Base-by-base conservation (phyloP, 2,113 vertebrate genomes). In the Chloropsis cyanopogon region DNA sequence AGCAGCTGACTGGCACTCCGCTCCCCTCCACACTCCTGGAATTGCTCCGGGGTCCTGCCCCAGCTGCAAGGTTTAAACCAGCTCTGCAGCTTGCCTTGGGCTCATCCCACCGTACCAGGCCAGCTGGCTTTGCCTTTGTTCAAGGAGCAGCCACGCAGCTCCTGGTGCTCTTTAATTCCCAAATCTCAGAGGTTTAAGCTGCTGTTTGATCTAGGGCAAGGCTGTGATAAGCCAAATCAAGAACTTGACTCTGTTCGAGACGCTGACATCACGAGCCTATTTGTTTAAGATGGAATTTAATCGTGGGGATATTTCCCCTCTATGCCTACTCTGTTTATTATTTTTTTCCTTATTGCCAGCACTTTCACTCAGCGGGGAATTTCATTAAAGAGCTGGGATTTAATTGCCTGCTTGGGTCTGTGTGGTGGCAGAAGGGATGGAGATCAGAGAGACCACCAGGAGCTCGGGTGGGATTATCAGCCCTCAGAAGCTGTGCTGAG, bases 261-360 rank as follows among this genome's bases (percentile, higher is more conserved):
- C 12, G 46, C 86, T 98, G 97, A 97, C 97, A 97, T 97, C 96
- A 95, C 80, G 80, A 87, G 70, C 53, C 70, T 97, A 94, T 97
- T 97, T 98, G 95, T 95, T 97, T 92, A 96, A 96, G 94, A 89
- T 85, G 95, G 91, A 97, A 96, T 97, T 97, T 94, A 95, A 95
- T 90, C 92, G 13, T 72, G 81, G 87, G 89, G 89, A 87, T 92
- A 83, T 83, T 91, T 96, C 73, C 25, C 95, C 83, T 94, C 87
- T 71, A 31, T 54, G 41, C 82, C 52, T 85, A 76, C 54, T 26
- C 22, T 82, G 70, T 86, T 91, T 78, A 64, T 91, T 81, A 76
- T 96, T 96, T 88, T 86, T 87, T 64, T 31, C 61, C 46, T 82
- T 83, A 88, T 78, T 73, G 79, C 76, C 81, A 82, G 77, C 59